Conservation (phyloP, 2,888 invertebrate species). For the Loripinus fragilis region DNA sequence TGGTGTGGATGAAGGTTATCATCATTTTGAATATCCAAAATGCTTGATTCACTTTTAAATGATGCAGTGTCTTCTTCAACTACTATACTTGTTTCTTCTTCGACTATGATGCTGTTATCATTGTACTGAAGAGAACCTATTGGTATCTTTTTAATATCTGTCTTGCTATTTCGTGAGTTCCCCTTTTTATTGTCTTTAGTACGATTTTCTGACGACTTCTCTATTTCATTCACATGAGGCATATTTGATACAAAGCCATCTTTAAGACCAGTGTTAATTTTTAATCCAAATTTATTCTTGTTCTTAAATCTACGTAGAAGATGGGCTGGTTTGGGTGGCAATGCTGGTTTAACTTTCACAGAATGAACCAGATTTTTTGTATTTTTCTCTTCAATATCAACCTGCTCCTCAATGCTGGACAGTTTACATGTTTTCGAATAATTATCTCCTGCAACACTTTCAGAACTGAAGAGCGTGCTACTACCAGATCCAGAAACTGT, state of each 20-base stretch:
- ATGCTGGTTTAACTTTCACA: neutral
- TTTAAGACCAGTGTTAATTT: constrained; percentile 26
- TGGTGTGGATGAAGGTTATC: constrained; percentile 4
- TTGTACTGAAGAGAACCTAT: neutral
- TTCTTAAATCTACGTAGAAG: neutral
- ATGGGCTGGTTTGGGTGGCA: neutral
- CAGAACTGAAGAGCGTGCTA: neutral
- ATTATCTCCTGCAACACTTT: neutral
- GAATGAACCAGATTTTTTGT: neutral
- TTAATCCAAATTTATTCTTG: constrained; percentile 38
- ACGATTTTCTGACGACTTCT: neutral
- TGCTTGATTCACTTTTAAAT: neutral
- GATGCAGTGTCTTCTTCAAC: constrained; percentile 9
- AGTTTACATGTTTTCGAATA: neutral
- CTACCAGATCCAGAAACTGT: neutral
- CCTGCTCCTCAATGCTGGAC: neutral
- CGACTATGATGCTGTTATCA: constrained; percentile 2
- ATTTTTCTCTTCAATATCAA: neutral
- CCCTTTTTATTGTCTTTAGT: neutral
- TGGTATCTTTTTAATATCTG: neutral
- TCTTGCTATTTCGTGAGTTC: neutral
- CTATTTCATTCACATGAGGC: neutral
- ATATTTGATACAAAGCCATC: neutral
- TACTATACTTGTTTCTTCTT: constrained; percentile 8
- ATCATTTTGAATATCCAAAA: neutral